A percentile compares a stretch with the other conserved stretches of the same genome.
These are phyloP conservation scores for Dermatemys mawii DNA, from an alignment of 2,113 vertebrate genomes.

Conservation along the genomic window DNA sequence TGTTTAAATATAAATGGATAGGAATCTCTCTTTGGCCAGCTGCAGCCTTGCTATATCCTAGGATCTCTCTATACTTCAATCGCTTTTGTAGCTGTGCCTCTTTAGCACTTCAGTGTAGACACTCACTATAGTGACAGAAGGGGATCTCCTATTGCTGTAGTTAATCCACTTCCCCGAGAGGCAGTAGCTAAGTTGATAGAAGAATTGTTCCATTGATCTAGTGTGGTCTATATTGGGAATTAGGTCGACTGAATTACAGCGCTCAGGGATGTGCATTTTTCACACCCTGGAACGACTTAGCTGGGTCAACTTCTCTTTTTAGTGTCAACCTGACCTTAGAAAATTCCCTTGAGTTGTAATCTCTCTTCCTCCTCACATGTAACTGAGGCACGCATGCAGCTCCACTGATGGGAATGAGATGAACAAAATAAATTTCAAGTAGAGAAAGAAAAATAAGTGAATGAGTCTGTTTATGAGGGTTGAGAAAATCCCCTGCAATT, in stretches of 20 bases:
- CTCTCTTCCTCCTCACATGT: neutral
- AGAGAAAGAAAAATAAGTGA: constrained; percentile 52
- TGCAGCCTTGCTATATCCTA: neutral
- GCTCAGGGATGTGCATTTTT: neutral
- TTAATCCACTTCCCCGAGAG: neutral
- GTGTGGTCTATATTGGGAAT: neutral
- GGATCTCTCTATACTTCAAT: neutral
- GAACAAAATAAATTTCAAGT: constrained; percentile 48
- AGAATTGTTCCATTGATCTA: neutral
- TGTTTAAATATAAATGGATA: neutral
- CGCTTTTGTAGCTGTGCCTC: neutral
- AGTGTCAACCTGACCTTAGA: neutral
- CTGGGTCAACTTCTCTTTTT: neutral
- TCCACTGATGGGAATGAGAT: neutral
- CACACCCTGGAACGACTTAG: neutral
- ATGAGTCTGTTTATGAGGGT: neutral
- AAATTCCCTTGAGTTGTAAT: neutral
- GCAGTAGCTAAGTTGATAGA: neutral
- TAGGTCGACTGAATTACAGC: neutral
- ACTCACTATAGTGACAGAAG: neutral
- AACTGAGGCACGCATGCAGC: neutral
- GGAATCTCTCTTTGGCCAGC: neutral
- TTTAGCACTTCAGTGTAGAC: neutral
- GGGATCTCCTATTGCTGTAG: neutral
- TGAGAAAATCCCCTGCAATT: constrained; percentile 30